These are phyloP conservation scores for Miltochrista miniata DNA, from an alignment of 2,888 invertebrate species.

Conservation along the genomic window DNA sequence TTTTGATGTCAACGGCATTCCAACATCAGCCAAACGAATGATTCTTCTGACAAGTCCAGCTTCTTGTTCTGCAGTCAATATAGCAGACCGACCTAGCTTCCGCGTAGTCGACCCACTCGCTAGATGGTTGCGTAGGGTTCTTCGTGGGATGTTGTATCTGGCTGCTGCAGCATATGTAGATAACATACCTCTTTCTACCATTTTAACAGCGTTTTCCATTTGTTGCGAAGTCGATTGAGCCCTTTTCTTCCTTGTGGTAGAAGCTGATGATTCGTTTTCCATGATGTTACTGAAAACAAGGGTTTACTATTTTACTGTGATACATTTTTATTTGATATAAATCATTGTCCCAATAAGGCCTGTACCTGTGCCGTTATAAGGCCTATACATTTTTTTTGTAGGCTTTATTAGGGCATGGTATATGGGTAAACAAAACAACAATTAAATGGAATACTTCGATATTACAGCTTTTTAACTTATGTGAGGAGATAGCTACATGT, in stretches of 20 bases:
- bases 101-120: slow-evolving; percentile 11
- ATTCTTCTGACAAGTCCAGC: slow-evolving; percentile 24
- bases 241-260: slow-evolving; percentile 15
- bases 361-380: too few species aligned
- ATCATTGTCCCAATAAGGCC: too few species aligned
- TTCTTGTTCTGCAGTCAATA: slow-evolving; percentile 24
- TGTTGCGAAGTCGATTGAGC: slow-evolving; percentile 9
- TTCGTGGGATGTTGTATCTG: slow-evolving; percentile 23
- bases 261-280: slow-evolving; percentile 23
- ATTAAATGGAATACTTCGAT: too few species aligned
- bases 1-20: slow-evolving; percentile 17
- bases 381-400: slow-evolving; percentile 11
- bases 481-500: too few species aligned
- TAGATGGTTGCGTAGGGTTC: slow-evolving; percentile 18
- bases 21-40: slow-evolving; percentile 21
- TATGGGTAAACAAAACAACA: too few species aligned
- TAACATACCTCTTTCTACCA: slow-evolving; percentile 14
- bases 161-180: slow-evolving; percentile 19
- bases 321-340: too few species aligned
- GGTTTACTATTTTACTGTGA: slow-evolving; percentile 19
- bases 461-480: too few species aligned
- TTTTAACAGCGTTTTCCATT: slow-evolving; percentile 15
- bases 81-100: slow-evolving; percentile 19
- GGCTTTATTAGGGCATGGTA: too few species aligned
- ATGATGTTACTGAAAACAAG: slow-evolving; percentile 26